Evolutionary conservation across 2,113 vertebrate species (phyloP).

Genomic region (Poicephalus meyeri): DNA sequence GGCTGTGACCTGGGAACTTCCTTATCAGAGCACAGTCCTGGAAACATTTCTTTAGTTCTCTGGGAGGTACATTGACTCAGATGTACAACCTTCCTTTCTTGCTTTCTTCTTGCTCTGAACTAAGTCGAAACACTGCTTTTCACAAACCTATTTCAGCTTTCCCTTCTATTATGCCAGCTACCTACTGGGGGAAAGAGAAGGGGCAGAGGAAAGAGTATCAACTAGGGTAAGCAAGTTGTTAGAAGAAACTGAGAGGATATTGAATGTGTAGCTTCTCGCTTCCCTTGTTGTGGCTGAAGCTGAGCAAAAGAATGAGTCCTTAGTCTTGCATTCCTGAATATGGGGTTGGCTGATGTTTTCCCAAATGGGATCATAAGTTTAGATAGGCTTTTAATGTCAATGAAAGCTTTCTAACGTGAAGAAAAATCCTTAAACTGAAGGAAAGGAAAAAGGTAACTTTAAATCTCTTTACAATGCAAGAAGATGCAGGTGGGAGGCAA

Average conservation of each 20-base stretch:
- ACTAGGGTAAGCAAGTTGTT: background rate
- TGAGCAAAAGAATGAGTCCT: background rate
- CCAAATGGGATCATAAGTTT: background rate
- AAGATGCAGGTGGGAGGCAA: background rate
- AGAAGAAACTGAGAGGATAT: background rate
- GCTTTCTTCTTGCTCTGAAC: background rate
- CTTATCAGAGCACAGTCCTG: background rate
- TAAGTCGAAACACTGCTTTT: background rate
- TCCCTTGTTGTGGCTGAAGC: background rate
- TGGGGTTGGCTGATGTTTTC: background rate
- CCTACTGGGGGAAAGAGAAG: background rate
- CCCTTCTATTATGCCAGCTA: background rate
- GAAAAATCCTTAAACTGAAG: background rate
- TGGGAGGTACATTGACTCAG: background rate
- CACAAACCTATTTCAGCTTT: background rate
- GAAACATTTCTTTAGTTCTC: background rate
- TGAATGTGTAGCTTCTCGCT: background rate
- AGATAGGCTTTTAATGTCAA: background rate
- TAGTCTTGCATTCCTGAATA: background rate
- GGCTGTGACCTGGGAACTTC: background rate
- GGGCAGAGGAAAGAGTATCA: background rate
- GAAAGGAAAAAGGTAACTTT: background rate
- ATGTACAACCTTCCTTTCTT: background rate
- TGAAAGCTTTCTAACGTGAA: background rate
- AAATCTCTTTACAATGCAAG: background rate